Base-by-base conservation (phyloP, 2,113 vertebrate genomes). In the Sisor rabdophorus region DNA sequence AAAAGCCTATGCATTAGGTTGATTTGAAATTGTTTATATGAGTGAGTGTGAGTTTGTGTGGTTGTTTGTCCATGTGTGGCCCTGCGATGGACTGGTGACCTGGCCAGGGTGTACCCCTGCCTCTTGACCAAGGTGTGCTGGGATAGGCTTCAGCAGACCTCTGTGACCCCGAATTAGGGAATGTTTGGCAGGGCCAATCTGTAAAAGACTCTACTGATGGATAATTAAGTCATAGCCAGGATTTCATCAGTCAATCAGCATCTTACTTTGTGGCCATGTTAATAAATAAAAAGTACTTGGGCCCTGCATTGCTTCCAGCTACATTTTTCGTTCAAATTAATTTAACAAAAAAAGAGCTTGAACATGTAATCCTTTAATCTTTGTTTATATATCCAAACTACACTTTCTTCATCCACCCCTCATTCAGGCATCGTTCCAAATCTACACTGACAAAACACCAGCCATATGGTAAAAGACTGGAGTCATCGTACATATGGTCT, bases 391-490 rank as follows among this genome's bases (percentile, higher is more conserved):
- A 1, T 19, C n/a, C 48, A 55, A 2, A 2, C 8, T 52, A 58
- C n/a, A 67, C 15, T 60, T 69, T 36, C 63, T 48, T 16, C 30
- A 36, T 54, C 48, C 50, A 20, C 48, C 22, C 65, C 36, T 26
- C n/a, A n/a, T 5, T 32, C 71, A 65, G 56, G 61, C 77, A 59
- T 12, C 3, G 24, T 22, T 67, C 77, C 75, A 79, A 55, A 61
- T 15, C 63, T 40, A 40, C 67, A 11, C 52, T 71, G 64, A 26
- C 60, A 70, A 15, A 48, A 30, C 20, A 53, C 60, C 60, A 53
- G 68, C 80, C 82, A 85, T 82, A 81, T 82, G 82, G 76, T 75
- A 60, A 73, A 80, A 74, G 17, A 69, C 60, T 73, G 56, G 24
- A 63, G 67, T 78, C 61, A 71, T 53, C 67, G 30, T 64, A 56